Base-by-base conservation (phyloP, 2,113 vertebrate species). In the Scomber colias region DNA sequence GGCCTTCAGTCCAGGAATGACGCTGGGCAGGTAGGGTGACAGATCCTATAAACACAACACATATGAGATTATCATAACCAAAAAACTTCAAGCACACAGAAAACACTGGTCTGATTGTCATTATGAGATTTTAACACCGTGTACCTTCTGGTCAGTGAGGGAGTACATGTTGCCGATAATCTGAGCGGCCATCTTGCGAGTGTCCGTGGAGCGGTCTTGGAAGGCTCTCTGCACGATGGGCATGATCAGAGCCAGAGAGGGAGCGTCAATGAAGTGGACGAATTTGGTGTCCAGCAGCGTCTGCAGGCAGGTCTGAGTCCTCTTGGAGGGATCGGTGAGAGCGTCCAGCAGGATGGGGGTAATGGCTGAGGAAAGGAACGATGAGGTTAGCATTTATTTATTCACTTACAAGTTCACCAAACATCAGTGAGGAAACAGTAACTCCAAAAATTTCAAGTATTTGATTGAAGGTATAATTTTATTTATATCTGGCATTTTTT, bases 161-260 rank as follows among this genome's bases (percentile, higher is more conserved):
- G 98, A 99, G 92, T 99, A 99, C 98, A 99, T 99, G 94, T 99
- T 99, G 83, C 98, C 98, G 46, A 99, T 99, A 79, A 99, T 99
- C 94, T 99, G 98, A 14, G 98, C 98, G 0, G 98, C 97, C 98
- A 99, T 99, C 90, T 99, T 99, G 83, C 98, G 96, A 0, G 98
- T 99, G 90, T 99, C 98, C 0, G 98, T 99, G 87, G 98, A 99
- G 48, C 98, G 96, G 83, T 99, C 98, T 86, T 98, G 97, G 88
- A 99, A 99, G 84, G 98, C 98, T 81, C 98, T 95, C 93, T 99
- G 98, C 49, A 99, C 98, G 17, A 99, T 99, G 40, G 98, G 98
- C 98, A 99, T 99, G 92, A 99, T 99, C 87, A 99, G 96, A 6
- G 98, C 98, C 67, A 99, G 93, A 9, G 98, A 99, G 0, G 98